These are phyloP conservation scores for Caenorhabditis japonica DNA, from an alignment of 2,888 invertebrate species.

Conservation along the genomic window DNA sequence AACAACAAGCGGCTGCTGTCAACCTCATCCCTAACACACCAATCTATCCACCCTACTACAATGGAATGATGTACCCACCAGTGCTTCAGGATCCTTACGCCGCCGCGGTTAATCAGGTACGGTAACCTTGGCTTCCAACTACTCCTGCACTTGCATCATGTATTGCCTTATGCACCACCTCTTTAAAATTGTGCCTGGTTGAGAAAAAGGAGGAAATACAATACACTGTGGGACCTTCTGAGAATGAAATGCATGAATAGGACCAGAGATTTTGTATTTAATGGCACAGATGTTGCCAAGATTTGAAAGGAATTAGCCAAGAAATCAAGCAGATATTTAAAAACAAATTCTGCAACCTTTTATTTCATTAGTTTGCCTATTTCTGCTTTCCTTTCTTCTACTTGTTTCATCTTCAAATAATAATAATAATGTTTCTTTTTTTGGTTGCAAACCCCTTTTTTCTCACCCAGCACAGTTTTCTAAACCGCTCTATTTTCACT, in stretches of 20 bases:
- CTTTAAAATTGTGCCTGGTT: conserved; percentile 14
- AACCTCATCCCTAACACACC: conserved; percentile 64
- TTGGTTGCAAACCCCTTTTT: conserved; percentile 43
- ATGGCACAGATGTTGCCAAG: too few species aligned
- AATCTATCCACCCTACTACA: conserved; percentile 66
- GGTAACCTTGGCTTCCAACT: conserved; percentile 2
- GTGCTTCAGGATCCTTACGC: conserved; percentile 63
- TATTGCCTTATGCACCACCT: conserved; percentile 36
- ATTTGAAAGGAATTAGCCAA: too few species aligned
- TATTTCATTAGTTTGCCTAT: too few species aligned
- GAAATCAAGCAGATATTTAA: too few species aligned
- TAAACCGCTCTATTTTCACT: background rate
- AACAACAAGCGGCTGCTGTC: conserved; percentile 63
- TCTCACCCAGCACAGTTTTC: conserved; percentile 28
- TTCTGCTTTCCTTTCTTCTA: too few species aligned
- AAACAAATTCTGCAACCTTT: too few species aligned
- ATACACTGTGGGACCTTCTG: too few species aligned
- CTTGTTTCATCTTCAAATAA: too few species aligned
- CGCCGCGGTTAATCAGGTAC: conserved; percentile 62
- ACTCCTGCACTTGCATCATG: conserved; percentile 32
- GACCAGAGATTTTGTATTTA: too few species aligned
- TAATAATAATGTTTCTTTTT: too few species aligned
- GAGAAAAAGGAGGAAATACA: conserved; percentile 21
- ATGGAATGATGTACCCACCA: conserved; percentile 65
- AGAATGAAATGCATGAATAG: background rate